phyloP scores from a whole-genome alignment of 2,113 vertebrate species.

The Nothoprocta pentlandii region DNA sequence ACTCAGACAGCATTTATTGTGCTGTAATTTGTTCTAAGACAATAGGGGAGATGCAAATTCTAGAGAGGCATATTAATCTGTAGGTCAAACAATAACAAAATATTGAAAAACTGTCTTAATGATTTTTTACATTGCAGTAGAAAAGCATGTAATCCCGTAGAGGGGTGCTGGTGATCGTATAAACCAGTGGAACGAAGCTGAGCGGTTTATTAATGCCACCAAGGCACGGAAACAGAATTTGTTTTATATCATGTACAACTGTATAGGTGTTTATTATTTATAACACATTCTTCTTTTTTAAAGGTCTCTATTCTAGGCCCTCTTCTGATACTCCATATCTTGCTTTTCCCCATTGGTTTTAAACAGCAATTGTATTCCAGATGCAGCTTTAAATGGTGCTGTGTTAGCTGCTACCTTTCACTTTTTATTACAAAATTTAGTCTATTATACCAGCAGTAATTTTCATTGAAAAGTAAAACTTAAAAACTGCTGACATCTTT shows the following conservation, averaged over 20 bases:
- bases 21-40: conserved; percentile 74
- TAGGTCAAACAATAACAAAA: conserved; percentile 80
- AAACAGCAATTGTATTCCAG: conserved; percentile 66
- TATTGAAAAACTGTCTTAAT: conserved; percentile 77
- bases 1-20: conserved; percentile 69
- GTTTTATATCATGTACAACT: conserved; percentile 74
- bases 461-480: conserved; percentile 60
- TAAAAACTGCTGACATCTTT: conserved; percentile 47
- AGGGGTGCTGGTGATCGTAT: conserved; percentile 69
- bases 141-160: conserved; percentile 63
- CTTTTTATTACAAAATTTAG: conserved; percentile 72
- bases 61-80: conserved; percentile 77
- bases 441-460: conserved; percentile 24
- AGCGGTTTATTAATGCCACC: conserved; percentile 76
- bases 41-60: conserved; percentile 75
- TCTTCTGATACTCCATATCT: conserved; percentile 66
- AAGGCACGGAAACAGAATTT: conserved; percentile 73
- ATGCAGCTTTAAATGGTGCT: conserved; percentile 66
- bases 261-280: conserved; percentile 76
- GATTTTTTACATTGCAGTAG: conserved; percentile 68
- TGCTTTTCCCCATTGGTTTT: conserved; percentile 73
- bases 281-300: conserved; percentile 71
- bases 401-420: conserved; percentile 57
- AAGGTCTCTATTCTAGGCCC: conserved; percentile 68
- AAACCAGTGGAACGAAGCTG: conserved; percentile 68